Evolutionary conservation across 2,113 vertebrate genomes (phyloP).

Genomic region (Periophthalmodon schlosseri): DNA sequence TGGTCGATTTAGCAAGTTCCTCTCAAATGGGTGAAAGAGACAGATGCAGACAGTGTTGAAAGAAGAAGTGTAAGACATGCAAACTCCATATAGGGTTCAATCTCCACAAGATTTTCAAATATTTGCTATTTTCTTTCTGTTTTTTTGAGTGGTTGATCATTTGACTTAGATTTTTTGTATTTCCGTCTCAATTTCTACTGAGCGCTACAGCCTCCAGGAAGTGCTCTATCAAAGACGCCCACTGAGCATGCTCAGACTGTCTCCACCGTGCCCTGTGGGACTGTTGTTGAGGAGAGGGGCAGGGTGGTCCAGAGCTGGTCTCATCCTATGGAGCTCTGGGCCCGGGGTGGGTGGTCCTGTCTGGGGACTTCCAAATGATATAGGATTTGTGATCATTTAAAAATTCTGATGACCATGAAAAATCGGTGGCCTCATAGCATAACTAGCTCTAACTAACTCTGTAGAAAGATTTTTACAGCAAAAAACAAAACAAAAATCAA

Average conservation of each 20-base stretch:
- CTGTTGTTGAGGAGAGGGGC: constrained; percentile 63
- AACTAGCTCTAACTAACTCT: too few relatives aligned
- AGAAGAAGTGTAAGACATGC: neutral
- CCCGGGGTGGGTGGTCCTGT: constrained; percentile 20
- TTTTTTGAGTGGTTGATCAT: too few relatives aligned
- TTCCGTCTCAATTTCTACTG: constrained; percentile 9
- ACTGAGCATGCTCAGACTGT: constrained; percentile 47
- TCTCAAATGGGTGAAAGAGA: neutral
- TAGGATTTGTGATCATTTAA: neutral
- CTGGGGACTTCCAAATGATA: constrained; percentile 5
- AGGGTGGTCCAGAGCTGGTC: constrained; percentile 47
- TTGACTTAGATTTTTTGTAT: neutral
- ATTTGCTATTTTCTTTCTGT: neutral
- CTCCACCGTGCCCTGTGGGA: constrained; percentile 41
- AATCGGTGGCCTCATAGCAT: too few relatives aligned
- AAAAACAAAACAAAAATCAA: too few relatives aligned
- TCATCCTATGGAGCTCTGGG: constrained; percentile 48
- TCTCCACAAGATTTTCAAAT: too few relatives aligned
- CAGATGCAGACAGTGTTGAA: neutral
- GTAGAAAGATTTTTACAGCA: too few relatives aligned
- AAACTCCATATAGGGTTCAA: neutral
- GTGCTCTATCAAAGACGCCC: constrained; percentile 43
- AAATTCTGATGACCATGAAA: neutral
- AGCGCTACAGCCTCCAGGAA: constrained; percentile 51
- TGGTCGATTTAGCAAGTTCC: neutral